Conservation (phyloP, 2,888 invertebrate species). For the Drosophila emarginata region DNA sequence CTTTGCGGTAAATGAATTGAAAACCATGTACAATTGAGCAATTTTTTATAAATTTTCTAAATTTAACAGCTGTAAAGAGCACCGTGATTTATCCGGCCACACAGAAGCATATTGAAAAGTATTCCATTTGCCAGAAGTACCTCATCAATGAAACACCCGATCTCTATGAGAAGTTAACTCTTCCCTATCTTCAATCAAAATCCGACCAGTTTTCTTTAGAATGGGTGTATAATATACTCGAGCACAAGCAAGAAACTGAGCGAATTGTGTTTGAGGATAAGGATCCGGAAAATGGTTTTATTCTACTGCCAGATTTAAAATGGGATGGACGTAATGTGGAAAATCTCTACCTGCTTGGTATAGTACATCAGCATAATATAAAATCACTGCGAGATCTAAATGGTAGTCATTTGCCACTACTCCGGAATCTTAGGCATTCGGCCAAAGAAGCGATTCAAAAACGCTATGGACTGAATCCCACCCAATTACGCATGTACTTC, state of each 20-base stretch:
- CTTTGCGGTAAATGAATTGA: constrained; percentile 84
- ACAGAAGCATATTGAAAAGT: constrained; percentile 95
- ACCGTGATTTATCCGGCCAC: constrained; percentile 97
- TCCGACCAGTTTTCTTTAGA: constrained; percentile 88
- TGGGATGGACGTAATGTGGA: constrained; percentile 93
- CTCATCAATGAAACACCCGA: constrained; percentile 93
- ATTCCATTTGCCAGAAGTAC: constrained; percentile 88
- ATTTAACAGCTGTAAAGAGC: constrained; percentile 88
- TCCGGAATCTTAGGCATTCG: constrained; percentile 92
- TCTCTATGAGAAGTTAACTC: constrained; percentile 90
- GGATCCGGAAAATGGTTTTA: constrained; percentile 90
- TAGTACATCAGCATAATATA: constrained; percentile 88
- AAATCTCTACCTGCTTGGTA: constrained; percentile 92
- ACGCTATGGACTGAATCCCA: constrained; percentile 88
- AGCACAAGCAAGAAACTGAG: constrained; percentile 94
- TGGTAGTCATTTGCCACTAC: constrained; percentile 89
- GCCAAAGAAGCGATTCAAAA: constrained; percentile 89
- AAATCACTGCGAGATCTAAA: constrained; percentile 93
- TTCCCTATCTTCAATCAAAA: constrained; percentile 88
- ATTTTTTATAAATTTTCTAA: neutral
- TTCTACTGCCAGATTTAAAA: constrained; percentile 96
- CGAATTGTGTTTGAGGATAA: constrained; percentile 92
- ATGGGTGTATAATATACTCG: constrained; percentile 99
- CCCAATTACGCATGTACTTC: constrained; percentile 91
- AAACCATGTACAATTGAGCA: neutral